Conservation (phyloP, 2,888 invertebrate genomes). For the Gymnocheta viridis region DNA sequence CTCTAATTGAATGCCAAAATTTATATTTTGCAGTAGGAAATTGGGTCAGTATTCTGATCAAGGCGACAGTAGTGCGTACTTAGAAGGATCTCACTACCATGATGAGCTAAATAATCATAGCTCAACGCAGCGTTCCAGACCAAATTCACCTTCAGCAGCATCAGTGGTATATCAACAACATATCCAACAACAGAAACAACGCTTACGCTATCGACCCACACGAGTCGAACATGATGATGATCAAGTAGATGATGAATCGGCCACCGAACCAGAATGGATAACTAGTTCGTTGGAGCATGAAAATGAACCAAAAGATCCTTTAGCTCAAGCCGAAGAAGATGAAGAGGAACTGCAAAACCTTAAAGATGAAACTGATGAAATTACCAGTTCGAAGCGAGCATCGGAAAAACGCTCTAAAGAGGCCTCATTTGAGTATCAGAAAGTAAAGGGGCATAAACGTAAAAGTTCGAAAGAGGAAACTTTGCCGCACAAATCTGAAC, state of each 20-base stretch:
- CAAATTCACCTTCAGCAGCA: constrained; percentile 68
- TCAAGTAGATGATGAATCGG: constrained; percentile 65
- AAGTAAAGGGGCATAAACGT: constrained; percentile 55
- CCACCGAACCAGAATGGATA: constrained; percentile 73
- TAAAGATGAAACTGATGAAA: constrained; percentile 66
- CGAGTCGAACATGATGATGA: constrained; percentile 48
- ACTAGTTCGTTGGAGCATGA: constrained; percentile 72
- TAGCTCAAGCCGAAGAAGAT: constrained; percentile 44
- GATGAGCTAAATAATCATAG: constrained; percentile 72
- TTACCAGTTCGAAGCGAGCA: constrained; percentile 10
- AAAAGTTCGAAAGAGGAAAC: constrained; percentile 65
- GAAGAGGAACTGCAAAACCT: constrained; percentile 48
- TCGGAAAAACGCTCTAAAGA: constrained; percentile 46
- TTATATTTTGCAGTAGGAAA: constrained; percentile 73
- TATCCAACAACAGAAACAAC: constrained; percentile 73
- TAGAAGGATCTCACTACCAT: constrained; percentile 74
- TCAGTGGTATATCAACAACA: constrained; percentile 71
- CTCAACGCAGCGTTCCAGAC: constrained; percentile 60
- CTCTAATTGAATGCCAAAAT: not conserved
- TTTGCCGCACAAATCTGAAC: constrained; percentile 38
- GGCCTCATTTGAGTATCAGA: constrained; percentile 39
- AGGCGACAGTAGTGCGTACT: constrained; percentile 73
- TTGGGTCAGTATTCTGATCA: constrained; percentile 75
- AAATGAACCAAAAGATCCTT: constrained; percentile 55
- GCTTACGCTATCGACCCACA: constrained; percentile 62